A percentile compares a stretch with the other conserved stretches of the same genome.
These are phyloP conservation scores for Micoletzkya japonica DNA, from an alignment of 2,888 invertebrate species.

Conservation along the genomic window DNA sequence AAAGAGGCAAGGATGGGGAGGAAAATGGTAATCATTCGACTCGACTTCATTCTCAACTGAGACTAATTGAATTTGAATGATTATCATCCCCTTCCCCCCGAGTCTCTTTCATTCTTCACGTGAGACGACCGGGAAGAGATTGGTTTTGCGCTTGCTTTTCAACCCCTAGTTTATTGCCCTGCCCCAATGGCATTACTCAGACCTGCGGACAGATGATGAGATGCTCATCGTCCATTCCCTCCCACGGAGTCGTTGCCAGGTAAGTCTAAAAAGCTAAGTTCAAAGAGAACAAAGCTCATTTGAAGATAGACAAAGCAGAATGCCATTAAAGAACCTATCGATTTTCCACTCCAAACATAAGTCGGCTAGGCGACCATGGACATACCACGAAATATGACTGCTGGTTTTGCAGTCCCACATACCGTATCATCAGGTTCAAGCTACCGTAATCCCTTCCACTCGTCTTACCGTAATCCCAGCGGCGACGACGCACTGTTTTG, in stretches of 20 bases:
- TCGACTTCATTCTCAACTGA: too few species aligned
- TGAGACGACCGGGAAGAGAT: too few species aligned
- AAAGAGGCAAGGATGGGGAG: too few species aligned
- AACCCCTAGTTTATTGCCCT: background rate
- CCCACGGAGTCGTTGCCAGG: slow-evolving; percentile 78
- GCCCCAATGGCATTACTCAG: background rate
- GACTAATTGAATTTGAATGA: too few species aligned
- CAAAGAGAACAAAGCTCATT: too few species aligned
- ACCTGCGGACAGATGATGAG: slow-evolving; percentile 77
- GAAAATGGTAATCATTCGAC: too few species aligned
- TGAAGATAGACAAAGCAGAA: too few species aligned
- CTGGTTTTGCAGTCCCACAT: background rate
- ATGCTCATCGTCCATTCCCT: slow-evolving; percentile 82
- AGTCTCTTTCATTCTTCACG: background rate
- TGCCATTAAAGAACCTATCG: too few species aligned
- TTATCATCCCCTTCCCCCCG: background rate
- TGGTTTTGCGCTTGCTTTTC: background rate
- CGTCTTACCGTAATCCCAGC: slow-evolving; percentile 75
- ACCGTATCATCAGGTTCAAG: background rate
- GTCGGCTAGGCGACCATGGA: too few species aligned
- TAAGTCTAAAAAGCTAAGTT: slow-evolving; percentile 70
- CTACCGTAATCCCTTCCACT: background rate
- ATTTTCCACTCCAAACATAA: too few species aligned
- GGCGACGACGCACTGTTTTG: slow-evolving; percentile 82
- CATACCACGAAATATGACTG: too few species aligned